These are phyloP conservation scores for Hippocampus kuda DNA, from an alignment of 2,797 vertebrate genomes.

Conservation along the genomic window DNA sequence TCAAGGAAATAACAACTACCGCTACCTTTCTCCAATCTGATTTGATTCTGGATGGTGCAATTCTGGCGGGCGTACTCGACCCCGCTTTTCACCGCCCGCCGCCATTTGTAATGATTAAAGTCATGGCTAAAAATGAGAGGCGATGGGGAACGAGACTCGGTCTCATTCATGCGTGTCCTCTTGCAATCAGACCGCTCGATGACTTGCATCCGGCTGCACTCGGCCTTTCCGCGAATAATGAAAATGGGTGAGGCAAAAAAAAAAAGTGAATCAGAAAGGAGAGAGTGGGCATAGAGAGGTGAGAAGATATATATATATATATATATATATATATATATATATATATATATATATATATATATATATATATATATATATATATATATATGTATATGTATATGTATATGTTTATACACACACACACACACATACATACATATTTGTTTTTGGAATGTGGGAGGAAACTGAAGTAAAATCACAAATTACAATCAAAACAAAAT, in stretches of 20 bases:
- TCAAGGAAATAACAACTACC: slow-evolving; percentile 9
- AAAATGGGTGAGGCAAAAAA: slow-evolving; percentile 13
- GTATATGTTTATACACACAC: no score
- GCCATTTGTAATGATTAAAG: slow-evolving; percentile 57
- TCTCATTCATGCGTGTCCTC: slow-evolving; percentile 45
- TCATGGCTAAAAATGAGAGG: slow-evolving; percentile 36
- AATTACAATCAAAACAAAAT: no score
- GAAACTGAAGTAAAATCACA: no score
- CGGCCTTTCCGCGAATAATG: slow-evolving; percentile 38
- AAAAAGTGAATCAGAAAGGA: background rate
- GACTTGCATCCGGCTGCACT: slow-evolving; percentile 47
- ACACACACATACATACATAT: no score
- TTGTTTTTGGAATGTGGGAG: no score
- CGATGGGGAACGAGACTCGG: slow-evolving; percentile 46
- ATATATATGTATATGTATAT: no score
- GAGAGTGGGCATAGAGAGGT: slow-evolving; percentile 12
- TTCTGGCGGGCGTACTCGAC: slow-evolving; percentile 16
- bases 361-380: no score
- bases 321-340: no score
- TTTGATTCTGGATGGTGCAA: slow-evolving; percentile 13
- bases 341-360: no score
- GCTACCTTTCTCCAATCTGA: slow-evolving; percentile 10
- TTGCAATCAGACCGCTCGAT: slow-evolving; percentile 48
- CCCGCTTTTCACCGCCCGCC: slow-evolving; percentile 42
- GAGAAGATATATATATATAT: background rate